A percentile compares a stretch with the other conserved stretches of the same genome.
phyloP scores from a whole-genome alignment of 2,797 vertebrate genomes.

The Carcharodon carcharias region DNA sequence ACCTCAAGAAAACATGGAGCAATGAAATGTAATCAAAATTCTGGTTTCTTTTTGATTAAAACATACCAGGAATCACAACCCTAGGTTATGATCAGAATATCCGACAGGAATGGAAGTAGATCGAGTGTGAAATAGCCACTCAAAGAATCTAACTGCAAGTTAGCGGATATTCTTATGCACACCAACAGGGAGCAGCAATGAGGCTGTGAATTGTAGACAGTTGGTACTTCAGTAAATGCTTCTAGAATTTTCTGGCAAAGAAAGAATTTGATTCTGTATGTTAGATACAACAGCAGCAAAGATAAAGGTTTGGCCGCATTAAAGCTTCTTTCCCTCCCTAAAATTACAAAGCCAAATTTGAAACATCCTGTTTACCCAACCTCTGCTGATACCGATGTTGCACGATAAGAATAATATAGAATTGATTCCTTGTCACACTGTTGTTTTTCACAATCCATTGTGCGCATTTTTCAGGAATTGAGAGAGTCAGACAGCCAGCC shows the following conservation, averaged over 20 bases:
- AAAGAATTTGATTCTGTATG: neutral
- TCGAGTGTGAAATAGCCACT: neutral
- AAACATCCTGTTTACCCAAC: neutral
- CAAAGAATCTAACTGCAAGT: neutral
- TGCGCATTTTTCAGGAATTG: neutral
- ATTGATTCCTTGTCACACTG: neutral
- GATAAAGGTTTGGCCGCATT: neutral
- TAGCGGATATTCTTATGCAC: neutral
- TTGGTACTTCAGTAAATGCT: neutral
- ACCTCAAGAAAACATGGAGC: neutral
- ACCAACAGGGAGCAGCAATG: conserved; percentile 9
- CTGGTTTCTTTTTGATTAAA: neutral
- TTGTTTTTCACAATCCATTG: neutral
- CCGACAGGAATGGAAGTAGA: neutral
- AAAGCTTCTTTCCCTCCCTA: neutral
- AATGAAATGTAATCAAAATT: neutral
- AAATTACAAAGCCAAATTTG: neutral
- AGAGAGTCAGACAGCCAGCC: neutral
- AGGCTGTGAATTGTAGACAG: neutral
- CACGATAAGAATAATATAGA: neutral
- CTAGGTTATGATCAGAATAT: neutral
- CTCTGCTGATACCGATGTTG: neutral
- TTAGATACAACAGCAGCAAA: neutral
- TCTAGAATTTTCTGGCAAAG: neutral
- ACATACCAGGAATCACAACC: neutral